These are phyloP conservation scores for Nasonia longicornis DNA, from an alignment of 1,140 invertebrate genomes.

Conservation along the genomic window DNA sequence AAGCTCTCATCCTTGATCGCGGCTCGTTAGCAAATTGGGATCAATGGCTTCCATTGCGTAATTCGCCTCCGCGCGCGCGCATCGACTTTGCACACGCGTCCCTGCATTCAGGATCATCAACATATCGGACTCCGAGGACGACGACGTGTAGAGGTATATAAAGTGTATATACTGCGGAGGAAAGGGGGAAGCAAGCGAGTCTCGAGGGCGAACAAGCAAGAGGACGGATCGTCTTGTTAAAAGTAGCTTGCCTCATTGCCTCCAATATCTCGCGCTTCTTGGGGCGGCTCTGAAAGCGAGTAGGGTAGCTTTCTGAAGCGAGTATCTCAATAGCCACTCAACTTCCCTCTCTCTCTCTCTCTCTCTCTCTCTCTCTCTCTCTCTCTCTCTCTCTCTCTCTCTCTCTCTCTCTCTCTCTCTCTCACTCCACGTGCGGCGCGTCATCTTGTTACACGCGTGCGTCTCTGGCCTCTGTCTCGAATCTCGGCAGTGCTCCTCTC, in stretches of 20 bases:
- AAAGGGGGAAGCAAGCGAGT: background rate
- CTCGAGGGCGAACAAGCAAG: slow-evolving; percentile 28
- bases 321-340: slow-evolving; percentile 62
- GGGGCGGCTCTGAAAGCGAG: slow-evolving; percentile 10
- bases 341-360: slow-evolving; percentile 14
- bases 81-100: slow-evolving; percentile 6
- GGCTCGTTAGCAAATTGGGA: slow-evolving; percentile 45
- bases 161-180: background rate
- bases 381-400: too few species aligned
- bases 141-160: background rate
- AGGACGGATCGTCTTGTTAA: slow-evolving; percentile 59
- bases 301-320: slow-evolving; percentile 53
- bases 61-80: slow-evolving; percentile 8
- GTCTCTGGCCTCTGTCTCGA: slow-evolving; percentile 22
- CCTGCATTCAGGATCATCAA: slow-evolving; percentile 39
- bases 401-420: background rate
- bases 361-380: background rate
- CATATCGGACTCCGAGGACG: slow-evolving; percentile 5
- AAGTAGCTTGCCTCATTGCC: slow-evolving; percentile 60
- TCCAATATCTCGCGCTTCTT: slow-evolving; percentile 59
- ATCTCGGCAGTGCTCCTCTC: background rate
- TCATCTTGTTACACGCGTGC: slow-evolving; percentile 56
- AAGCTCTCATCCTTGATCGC: slow-evolving; percentile 53
- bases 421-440: slow-evolving; percentile 42
- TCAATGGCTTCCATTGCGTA: slow-evolving; percentile 34